Percentiles rank a stretch among this genome's conserved stretches.
These are phyloP conservation scores for Calcarius lapponicus DNA, from an alignment of 2,797 vertebrate genomes.

Conservation along the genomic window DNA sequence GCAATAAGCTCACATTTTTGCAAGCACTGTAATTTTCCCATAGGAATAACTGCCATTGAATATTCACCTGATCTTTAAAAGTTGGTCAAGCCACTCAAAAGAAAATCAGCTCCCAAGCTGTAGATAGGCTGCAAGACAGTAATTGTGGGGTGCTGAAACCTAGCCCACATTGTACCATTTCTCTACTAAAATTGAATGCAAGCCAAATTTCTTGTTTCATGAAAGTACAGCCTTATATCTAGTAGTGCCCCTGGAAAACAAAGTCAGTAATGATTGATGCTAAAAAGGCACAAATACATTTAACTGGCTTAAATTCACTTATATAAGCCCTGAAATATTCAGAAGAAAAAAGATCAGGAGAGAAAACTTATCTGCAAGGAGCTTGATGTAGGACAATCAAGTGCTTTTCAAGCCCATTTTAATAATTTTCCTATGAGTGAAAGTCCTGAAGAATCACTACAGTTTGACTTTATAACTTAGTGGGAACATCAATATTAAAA, in stretches of 20 bases:
- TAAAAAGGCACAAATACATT: not conserved
- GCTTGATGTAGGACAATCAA: not conserved
- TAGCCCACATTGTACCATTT: not conserved
- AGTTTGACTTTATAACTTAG: not conserved
- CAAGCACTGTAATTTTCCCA: not conserved
- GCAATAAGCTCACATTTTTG: not conserved
- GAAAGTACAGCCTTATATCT: not conserved
- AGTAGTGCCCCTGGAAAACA: not conserved
- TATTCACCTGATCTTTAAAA: not conserved
- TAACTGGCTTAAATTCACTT: not conserved
- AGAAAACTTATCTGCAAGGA: not conserved
- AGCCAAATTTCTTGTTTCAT: not conserved
- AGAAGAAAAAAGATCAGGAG: not conserved
- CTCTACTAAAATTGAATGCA: not conserved
- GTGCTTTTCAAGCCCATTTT: not conserved
- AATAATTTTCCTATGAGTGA: not conserved
- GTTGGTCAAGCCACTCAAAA: not conserved
- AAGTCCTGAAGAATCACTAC: not conserved
- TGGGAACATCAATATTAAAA: not conserved
- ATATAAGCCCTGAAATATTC: not conserved
- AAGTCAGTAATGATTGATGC: not conserved
- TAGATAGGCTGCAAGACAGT: not conserved
- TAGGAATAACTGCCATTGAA: not conserved
- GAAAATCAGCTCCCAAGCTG: not conserved
- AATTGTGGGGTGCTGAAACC: not conserved